phyloP scores from a whole-genome alignment of 1,140 invertebrate species.

The Aphelinus atriplicis region DNA sequence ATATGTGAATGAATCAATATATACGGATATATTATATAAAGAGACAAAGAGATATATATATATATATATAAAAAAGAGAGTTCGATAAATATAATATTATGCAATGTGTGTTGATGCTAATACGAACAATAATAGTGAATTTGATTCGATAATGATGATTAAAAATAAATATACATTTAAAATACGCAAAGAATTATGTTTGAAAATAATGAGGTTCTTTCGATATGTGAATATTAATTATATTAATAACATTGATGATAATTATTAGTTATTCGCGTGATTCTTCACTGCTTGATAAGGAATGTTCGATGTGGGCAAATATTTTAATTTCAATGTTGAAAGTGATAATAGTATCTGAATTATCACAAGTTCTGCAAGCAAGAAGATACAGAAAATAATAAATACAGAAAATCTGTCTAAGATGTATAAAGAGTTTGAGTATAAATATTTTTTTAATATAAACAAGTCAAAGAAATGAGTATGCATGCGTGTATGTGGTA shows the following conservation, averaged over 20 bases:
- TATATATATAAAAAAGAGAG: constrained; percentile 1
- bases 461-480: constrained; percentile 31
- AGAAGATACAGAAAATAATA: constrained; percentile 39
- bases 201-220: constrained; percentile 16
- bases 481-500: neutral
- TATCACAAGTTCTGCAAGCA: constrained; percentile 46
- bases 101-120: constrained; percentile 13
- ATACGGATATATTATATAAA: constrained; percentile 5
- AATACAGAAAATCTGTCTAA: constrained; percentile 22
- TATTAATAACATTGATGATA: constrained; percentile 26
- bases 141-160: too few species aligned
- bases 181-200: constrained; percentile 8
- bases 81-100: constrained; percentile 25
- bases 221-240: constrained; percentile 36
- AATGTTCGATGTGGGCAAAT: constrained; percentile 14
- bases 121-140: too few species aligned
- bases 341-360: constrained; percentile 44
- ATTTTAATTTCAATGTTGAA: constrained; percentile 19
- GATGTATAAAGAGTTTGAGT: constrained; percentile 42
- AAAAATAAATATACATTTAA: constrained; percentile 12
- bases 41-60: constrained; percentile 2
- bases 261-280: constrained; percentile 24
- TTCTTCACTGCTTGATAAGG: constrained; percentile 39
- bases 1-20: neutral
- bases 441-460: constrained; percentile 61